A percentile compares a stretch with the other conserved stretches of the same genome.
These are phyloP conservation scores for Addax nasomaculatus DNA, from an alignment of 2,113 vertebrate species.

Conservation along the genomic window DNA sequence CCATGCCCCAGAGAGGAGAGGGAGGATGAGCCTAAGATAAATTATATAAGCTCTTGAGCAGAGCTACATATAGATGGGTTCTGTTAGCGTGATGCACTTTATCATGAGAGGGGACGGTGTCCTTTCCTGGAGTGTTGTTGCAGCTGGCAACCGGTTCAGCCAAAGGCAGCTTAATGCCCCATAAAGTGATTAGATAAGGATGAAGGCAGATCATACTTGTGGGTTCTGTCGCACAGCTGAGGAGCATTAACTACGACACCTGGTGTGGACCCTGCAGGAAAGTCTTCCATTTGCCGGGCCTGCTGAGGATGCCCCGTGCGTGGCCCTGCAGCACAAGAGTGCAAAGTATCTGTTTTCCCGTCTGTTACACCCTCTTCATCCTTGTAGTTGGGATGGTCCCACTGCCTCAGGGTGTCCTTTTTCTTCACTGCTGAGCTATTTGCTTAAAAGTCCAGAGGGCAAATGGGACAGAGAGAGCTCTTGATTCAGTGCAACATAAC, in stretches of 20 bases:
- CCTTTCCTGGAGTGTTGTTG: background rate
- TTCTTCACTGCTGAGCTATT: background rate
- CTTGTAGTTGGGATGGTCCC: background rate
- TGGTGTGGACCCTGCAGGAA: accelerated
- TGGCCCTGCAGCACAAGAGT: background rate
- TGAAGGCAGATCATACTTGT: background rate
- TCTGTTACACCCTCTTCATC: background rate
- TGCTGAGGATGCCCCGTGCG: background rate
- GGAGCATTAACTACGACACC: background rate
- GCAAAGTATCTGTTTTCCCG: background rate
- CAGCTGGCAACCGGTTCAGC: constrained; percentile 42
- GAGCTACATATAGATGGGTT: background rate
- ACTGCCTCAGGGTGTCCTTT: background rate
- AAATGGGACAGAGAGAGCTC: background rate
- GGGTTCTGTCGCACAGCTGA: background rate
- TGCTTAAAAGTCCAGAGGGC: background rate
- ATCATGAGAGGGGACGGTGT: background rate
- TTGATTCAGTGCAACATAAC: too few relatives aligned
- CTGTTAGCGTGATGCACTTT: background rate
- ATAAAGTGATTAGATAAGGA: constrained; percentile 20
- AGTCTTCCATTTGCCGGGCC: accelerated
- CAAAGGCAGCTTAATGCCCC: constrained; percentile 46
- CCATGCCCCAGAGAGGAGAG: background rate
- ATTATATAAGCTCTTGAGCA: background rate
- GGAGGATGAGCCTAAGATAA: background rate